A percentile compares a stretch with the other conserved stretches of the same genome.
Evolutionary conservation across 1,140 invertebrate species (phyloP).

Genomic region (Nymphalis io): DNA sequence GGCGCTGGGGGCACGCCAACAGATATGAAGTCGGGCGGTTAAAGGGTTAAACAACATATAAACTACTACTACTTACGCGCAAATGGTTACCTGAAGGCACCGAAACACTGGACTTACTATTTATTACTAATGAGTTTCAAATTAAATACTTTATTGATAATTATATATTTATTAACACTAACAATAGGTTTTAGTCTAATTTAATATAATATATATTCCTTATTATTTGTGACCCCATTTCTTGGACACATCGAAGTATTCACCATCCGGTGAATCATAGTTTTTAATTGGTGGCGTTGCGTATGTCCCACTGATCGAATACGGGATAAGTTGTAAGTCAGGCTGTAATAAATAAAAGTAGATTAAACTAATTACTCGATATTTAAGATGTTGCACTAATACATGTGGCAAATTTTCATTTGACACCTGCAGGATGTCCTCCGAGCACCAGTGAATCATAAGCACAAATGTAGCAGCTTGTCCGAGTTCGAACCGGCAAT

Average conservation of each 20-base stretch:
- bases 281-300: slow-evolving; percentile 89
- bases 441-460: too few relatives aligned
- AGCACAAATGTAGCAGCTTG: too few relatives aligned
- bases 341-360: slow-evolving; percentile 79
- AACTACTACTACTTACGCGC: too few relatives aligned
- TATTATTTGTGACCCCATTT: slow-evolving; percentile 84
- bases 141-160: not conserved
- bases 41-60: too few relatives aligned
- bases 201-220: slow-evolving; percentile 1
- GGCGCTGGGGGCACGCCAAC: too few relatives aligned
- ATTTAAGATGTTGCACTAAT: too few relatives aligned
- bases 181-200: slow-evolving; percentile 5
- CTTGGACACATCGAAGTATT: slow-evolving; percentile 90
- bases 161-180: slow-evolving; percentile 11
- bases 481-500: too few relatives aligned
- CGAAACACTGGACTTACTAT: too few relatives aligned
- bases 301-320: slow-evolving; percentile 85
- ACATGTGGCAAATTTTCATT: too few relatives aligned
- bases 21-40: too few relatives aligned
- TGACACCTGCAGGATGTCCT: too few relatives aligned
- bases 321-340: slow-evolving; percentile 86
- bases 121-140: slow-evolving; percentile 9
- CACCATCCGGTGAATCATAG: slow-evolving; percentile 91
- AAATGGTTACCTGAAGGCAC: too few relatives aligned
- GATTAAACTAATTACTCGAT: slow-evolving; percentile 17